Evolutionary conservation across 2,113 vertebrate species (phyloP).

Genomic region (Raja brachyura): DNA sequence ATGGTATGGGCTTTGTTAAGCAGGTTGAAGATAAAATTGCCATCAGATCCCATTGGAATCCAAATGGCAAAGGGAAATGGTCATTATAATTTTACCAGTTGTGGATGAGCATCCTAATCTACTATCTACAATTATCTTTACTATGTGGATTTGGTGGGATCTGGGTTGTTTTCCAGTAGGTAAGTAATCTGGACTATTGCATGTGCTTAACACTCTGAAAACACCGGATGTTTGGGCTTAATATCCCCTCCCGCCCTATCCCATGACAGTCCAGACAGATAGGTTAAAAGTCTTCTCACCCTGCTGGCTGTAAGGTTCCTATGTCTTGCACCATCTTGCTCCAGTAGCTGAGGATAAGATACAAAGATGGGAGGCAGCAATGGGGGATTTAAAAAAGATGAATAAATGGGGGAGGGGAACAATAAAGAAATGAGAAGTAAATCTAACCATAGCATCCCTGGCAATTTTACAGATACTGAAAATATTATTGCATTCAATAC

Average conservation of each 20-base stretch:
- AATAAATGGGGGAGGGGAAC: constrained; percentile 23
- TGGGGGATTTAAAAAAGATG: constrained; percentile 29
- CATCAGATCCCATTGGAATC: neutral
- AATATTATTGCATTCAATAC: constrained; percentile 2
- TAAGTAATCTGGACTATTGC: neutral
- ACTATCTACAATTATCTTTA: neutral
- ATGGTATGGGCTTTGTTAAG: neutral
- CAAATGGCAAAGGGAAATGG: neutral
- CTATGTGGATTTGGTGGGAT: neutral
- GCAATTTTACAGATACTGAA: neutral
- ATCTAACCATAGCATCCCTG: neutral
- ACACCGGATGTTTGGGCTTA: neutral
- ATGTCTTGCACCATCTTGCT: constrained; percentile 32
- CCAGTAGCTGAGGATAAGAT: constrained; percentile 25
- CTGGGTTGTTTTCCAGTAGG: neutral
- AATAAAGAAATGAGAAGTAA: constrained; percentile 5
- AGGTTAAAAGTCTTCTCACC: constrained; percentile 30
- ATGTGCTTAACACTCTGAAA: neutral
- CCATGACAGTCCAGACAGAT: neutral
- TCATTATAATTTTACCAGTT: neutral
- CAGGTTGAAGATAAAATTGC: neutral
- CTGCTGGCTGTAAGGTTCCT: constrained; percentile 5
- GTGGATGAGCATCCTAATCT: neutral
- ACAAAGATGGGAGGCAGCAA: constrained; percentile 15
- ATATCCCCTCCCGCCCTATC: neutral